Base-by-base conservation (phyloP, 1,140 invertebrate genomes). In the Ganaspis sp. region DNA sequence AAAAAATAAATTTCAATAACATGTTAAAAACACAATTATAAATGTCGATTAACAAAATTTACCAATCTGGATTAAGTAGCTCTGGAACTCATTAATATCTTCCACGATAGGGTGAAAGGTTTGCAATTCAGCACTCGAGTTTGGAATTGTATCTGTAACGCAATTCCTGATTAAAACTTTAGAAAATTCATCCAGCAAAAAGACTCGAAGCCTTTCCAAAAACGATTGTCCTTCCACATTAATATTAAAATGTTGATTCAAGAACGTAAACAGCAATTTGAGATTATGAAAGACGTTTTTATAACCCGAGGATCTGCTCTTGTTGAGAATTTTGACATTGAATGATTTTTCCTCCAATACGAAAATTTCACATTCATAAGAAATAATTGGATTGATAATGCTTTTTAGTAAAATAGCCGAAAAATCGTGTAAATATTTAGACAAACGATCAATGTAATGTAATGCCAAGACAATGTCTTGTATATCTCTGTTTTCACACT, bases 131-230 rank as follows among this genome's bases (percentile, higher is more conserved):
- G 93, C 92, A 77, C 93, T 94, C 74, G 93, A 95, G 74, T 93
- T 94, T 3, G 96, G 96, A 81, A 97, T 94, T 0, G 95, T 95
- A 78, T 94, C 91, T 21, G 94, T 92, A 2, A 97, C 92, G 83
- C 96, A 97, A 81, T 96, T 92, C 72, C 94, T 92, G 1, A 96
- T 93, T n/a, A 97, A 90, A 15, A 93, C 84, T 12, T 94, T 92
- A 8, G 94, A 92, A 79, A 96, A 93, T 72, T 94, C 92, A 34
- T 92, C 86, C 78, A 93, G 90, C 4, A 96, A 91, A 72, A 93
- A 84, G 9, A 91, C 87, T 0, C 94, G 94, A 42, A 97, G 89
- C 74, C 93, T 92, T 70, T 84, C 88, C 77, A 97, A 92, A 11
- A 96, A 88, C 17, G 92, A 92, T 17, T 92, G 87, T 2, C 91